Evolutionary conservation across 2,113 vertebrate genomes (phyloP), one percentile per base, ranked within the genome.

Genomic region (Xenopus laevis): DNA sequence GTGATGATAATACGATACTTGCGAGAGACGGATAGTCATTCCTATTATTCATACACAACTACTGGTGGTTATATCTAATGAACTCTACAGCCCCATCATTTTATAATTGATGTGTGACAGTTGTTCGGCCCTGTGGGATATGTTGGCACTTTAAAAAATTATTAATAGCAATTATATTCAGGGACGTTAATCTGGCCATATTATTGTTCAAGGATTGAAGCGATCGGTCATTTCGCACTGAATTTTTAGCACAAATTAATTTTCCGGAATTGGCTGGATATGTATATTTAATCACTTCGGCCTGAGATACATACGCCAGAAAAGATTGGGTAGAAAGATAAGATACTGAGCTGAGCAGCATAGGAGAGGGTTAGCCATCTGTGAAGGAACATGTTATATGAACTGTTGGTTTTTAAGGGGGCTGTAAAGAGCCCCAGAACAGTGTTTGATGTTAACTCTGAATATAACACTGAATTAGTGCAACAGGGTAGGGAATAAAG

Each of bases 291-390:
- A 55, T 55, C 17, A 55, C 53, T n/a, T n/a, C 2, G 17, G 17
- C 15, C 17, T 55, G 16, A 8, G 17, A n/a, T 55, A n/a, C 23
- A 27, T 55, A 9, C 53, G 7, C 4, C 16, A 55, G 53, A 7
- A 2, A 13, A 50, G 8, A 55, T 16, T 55, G 15, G 13, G 16
- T 55, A n/a, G 15, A 55, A n/a, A 55, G 3, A n/a, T 55, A 55
- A 55, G 16, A 55, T 63, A 61, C 63, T 72, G 30, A 52, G n/a
- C 71, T 40, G 60, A 27, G 23, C 12, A 64, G 40, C 44, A 72
- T 53, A 63, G 52, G 60, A 53, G 16, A 13, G 27, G 27, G n/a
- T 21, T 4, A 50, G 33, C 33, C 33, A 40, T 40, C 33, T 40
- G 33, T 40, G 6, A 40, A 40, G 33, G 33, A 40, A 40, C 2